Conservation (phyloP, 2,113 vertebrate genomes). For the Elachura formosa region DNA sequence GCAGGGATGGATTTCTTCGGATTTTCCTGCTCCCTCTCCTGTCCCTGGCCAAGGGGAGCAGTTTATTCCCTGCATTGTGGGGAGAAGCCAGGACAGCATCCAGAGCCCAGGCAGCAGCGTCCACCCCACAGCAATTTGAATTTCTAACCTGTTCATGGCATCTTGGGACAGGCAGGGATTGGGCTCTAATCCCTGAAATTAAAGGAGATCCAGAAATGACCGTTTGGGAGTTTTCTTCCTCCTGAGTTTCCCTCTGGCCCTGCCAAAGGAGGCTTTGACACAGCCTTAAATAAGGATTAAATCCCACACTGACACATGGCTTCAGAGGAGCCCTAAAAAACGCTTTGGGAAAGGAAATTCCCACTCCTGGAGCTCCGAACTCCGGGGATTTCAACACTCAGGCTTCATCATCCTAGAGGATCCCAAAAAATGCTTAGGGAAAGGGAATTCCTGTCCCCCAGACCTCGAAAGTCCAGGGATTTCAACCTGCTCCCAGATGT, state of each 20-base stretch:
- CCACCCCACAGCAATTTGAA: background rate
- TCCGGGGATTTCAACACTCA: background rate
- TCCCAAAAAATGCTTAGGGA: rapidly evolving
- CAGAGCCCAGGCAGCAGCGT: background rate
- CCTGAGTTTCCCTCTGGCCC: background rate
- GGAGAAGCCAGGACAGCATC: slow-evolving; percentile 24
- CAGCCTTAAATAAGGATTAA: background rate
- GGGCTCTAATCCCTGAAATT: background rate
- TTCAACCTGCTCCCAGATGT: background rate
- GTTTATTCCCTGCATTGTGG: background rate
- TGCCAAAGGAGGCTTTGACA: background rate
- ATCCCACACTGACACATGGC: background rate
- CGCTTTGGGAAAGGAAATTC: background rate
- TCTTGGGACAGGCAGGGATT: background rate
- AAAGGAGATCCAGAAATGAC: background rate
- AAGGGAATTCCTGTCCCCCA: too few relatives aligned
- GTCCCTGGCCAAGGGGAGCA: background rate
- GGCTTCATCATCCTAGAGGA: too few relatives aligned
- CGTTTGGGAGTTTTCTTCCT: background rate
- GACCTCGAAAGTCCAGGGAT: too few relatives aligned
- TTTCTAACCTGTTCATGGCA: background rate
- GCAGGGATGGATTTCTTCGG: background rate
- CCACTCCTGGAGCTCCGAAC: background rate
- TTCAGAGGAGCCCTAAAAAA: background rate
- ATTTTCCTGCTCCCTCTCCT: background rate